Conservation (phyloP, 2,797 vertebrate genomes). For the Molossus molossus region DNA sequence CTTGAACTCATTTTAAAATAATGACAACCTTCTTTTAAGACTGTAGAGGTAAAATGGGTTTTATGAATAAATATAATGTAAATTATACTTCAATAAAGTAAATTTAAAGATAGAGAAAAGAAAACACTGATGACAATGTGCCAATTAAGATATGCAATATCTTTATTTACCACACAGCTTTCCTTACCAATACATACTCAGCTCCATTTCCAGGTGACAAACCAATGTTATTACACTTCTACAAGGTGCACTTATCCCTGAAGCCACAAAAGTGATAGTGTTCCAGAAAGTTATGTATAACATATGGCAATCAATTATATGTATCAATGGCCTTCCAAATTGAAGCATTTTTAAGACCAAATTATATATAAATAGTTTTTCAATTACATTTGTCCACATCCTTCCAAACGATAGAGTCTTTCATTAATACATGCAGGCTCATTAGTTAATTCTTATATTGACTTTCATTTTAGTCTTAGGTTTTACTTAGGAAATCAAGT, state of each 20-base stretch:
- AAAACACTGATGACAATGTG: background rate
- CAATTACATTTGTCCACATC: background rate
- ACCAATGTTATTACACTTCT: background rate
- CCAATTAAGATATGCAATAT: background rate
- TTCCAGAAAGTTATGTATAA: background rate
- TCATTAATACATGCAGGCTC: background rate
- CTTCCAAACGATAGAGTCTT: conserved; percentile 39
- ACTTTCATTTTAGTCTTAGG: background rate
- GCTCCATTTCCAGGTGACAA: background rate
- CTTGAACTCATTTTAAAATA: conserved; percentile 43
- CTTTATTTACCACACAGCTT: background rate
- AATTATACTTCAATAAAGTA: conserved; percentile 1
- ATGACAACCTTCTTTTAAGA: conserved; percentile 23
- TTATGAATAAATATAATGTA: conserved; percentile 8
- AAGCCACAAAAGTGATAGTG: background rate
- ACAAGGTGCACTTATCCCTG: background rate
- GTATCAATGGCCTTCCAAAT: background rate
- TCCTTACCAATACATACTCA: background rate
- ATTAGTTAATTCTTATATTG: background rate
- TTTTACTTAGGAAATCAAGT: conserved; percentile 57
- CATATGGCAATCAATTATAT: background rate
- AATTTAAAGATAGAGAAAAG: background rate
- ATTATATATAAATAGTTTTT: conserved; percentile 25
- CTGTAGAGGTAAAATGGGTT: background rate
- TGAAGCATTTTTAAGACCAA: conserved; percentile 44